A percentile compares a stretch with the other conserved stretches of the same genome.
These are phyloP conservation scores for Lycia hirtaria DNA, from an alignment of 2,888 invertebrate genomes.

Conservation along the genomic window DNA sequence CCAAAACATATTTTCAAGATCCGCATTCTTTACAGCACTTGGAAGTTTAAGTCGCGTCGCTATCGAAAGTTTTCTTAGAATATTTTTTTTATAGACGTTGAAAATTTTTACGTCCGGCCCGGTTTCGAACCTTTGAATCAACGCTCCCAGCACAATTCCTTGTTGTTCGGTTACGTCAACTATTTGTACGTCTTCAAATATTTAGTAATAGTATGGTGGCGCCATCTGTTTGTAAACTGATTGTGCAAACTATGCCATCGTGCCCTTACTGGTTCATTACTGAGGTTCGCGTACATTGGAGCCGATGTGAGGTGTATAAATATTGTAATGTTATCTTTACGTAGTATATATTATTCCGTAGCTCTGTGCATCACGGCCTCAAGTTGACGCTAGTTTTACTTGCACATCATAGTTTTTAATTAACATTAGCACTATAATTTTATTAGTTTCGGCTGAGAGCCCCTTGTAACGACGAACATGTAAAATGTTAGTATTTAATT, in stretches of 20 bases:
- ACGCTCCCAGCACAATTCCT: no score
- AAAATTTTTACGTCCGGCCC: no score
- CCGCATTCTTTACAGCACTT: background rate
- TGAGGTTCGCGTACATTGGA: constrained; percentile 6
- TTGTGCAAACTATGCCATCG: background rate
- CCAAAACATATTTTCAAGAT: constrained; percentile 52
- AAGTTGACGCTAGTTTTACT: constrained; percentile 52
- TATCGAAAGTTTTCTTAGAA: background rate
- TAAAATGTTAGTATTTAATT: constrained; percentile 50
- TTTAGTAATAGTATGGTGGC: no score
- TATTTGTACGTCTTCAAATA: no score
- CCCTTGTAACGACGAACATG: constrained; percentile 29
- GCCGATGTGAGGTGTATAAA: constrained; percentile 4
- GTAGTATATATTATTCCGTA: background rate
- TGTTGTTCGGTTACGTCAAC: no score
- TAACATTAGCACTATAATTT: constrained; percentile 59
- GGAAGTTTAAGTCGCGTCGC: background rate
- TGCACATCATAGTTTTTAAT: constrained; percentile 55
- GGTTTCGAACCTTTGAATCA: no score
- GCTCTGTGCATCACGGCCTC: constrained; percentile 40
- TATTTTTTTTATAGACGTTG: no score
- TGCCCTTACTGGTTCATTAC: background rate
- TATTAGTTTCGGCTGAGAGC: constrained; percentile 67
- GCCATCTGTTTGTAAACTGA: no score
- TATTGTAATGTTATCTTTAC: constrained; percentile 1